phyloP scores from a whole-genome alignment of 2,113 vertebrate species.

The Argyrosomus japonicus region DNA sequence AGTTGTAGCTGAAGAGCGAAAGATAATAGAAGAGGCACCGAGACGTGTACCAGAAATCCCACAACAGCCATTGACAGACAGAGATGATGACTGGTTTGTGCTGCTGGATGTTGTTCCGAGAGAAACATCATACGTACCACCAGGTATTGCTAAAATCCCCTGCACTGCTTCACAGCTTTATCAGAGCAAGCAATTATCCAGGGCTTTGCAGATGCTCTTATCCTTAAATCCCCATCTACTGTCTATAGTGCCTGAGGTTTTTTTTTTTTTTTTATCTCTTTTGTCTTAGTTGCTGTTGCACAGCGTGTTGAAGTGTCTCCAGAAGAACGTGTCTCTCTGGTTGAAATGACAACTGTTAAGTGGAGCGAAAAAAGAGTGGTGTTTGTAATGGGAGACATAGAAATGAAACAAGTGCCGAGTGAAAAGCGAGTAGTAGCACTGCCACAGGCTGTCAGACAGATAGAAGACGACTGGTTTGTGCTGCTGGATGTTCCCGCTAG shows the following conservation, averaged over 20 bases:
- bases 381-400: slow-evolving; percentile 13
- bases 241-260: slow-evolving; percentile 10
- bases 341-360: slow-evolving; percentile 21
- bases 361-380: slow-evolving; percentile 17
- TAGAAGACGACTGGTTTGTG: slow-evolving; percentile 77
- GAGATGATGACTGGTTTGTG: slow-evolving; percentile 66
- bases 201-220: slow-evolving; percentile 22
- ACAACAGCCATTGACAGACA: slow-evolving; percentile 14
- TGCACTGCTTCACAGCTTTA: background rate
- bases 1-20: slow-evolving; percentile 41
- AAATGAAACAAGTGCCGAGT: slow-evolving; percentile 21
- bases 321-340: slow-evolving; percentile 20
- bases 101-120: slow-evolving; percentile 60
- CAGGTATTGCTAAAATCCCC: slow-evolving; percentile 59
- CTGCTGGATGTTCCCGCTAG: slow-evolving; percentile 55
- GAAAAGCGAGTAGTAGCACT: background rate
- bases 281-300: slow-evolving; percentile 39
- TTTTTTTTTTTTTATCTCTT: slow-evolving; percentile 1
- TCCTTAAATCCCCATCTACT: slow-evolving; percentile 6
- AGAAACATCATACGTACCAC: slow-evolving; percentile 28
- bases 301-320: slow-evolving; percentile 31
- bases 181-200: background rate
- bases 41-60: slow-evolving; percentile 20
- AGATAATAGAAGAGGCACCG: slow-evolving; percentile 7
- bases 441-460: slow-evolving; percentile 30